phyloP scores from a whole-genome alignment of 2,797 vertebrate genomes.

The Cheracebus regulus region DNA sequence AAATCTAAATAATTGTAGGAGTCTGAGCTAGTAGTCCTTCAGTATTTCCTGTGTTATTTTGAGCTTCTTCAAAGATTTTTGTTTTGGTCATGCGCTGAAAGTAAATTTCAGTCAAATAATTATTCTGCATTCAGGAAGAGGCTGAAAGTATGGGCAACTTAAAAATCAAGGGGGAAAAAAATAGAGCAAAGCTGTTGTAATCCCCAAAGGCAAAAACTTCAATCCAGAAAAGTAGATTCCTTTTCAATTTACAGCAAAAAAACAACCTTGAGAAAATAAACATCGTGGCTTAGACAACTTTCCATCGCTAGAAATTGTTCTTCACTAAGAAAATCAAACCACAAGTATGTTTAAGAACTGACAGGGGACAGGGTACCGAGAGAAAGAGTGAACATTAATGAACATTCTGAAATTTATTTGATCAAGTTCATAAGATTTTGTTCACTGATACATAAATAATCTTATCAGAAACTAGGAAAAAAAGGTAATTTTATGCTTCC shows the following conservation, averaged over 20 bases:
- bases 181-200: constrained; percentile 30
- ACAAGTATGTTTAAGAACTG: constrained; percentile 10
- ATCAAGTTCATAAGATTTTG: neutral
- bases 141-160: constrained; percentile 40
- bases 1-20: constrained; percentile 52
- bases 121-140: constrained; percentile 68
- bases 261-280: constrained; percentile 69
- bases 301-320: constrained; percentile 55
- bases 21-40: constrained; percentile 34
- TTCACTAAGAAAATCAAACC: constrained; percentile 29
- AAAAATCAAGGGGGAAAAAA: constrained; percentile 20
- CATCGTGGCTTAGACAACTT: constrained; percentile 46
- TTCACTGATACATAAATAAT: constrained; percentile 12
- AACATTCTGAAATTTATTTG: constrained; percentile 47
- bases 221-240: constrained; percentile 56
- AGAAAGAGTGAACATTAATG: neutral
- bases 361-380: constrained; percentile 11
- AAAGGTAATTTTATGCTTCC: neutral
- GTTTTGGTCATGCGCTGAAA: constrained; percentile 46
- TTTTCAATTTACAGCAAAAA: constrained; percentile 55
- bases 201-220: constrained; percentile 46
- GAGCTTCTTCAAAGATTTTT: constrained; percentile 57
- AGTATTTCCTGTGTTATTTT: constrained; percentile 69
- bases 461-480: constrained; percentile 27
- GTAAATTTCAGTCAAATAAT: constrained; percentile 57